Evolutionary conservation across 1,140 invertebrate genomes (phyloP).

Genomic region (Drosophila pseudoananassae): DNA sequence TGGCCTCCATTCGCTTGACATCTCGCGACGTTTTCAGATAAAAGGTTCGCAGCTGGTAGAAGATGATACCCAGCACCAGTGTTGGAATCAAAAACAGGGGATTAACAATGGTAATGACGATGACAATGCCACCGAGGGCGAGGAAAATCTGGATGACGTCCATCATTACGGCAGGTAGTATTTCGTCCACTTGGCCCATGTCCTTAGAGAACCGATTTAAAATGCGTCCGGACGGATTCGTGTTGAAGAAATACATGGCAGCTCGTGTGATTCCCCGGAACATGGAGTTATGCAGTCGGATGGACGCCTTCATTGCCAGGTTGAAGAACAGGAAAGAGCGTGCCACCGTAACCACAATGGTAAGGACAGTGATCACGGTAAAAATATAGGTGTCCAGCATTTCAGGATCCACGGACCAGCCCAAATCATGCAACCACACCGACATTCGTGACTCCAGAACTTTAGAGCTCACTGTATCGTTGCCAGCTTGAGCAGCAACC

Average conservation of each 20-base stretch:
- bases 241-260: slow-evolving; percentile 93
- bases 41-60: slow-evolving; percentile 90
- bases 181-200: slow-evolving; percentile 93
- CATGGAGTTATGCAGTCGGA: slow-evolving; percentile 91
- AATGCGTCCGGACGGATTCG: slow-evolving; percentile 90
- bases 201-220: slow-evolving; percentile 94
- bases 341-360: slow-evolving; percentile 86
- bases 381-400: slow-evolving; percentile 83
- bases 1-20: slow-evolving; percentile 94
- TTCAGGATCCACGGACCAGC: slow-evolving; percentile 63
- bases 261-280: slow-evolving; percentile 90
- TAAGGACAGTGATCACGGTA: slow-evolving; percentile 86
- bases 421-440: slow-evolving; percentile 47
- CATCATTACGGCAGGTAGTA: slow-evolving; percentile 90
- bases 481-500: slow-evolving; percentile 17
- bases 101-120: slow-evolving; percentile 91
- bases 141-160: slow-evolving; percentile 91
- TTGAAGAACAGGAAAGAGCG: slow-evolving; percentile 88
- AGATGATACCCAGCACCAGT: slow-evolving; percentile 88
- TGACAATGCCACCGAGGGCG: slow-evolving; percentile 89
- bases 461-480: slow-evolving; percentile 11
- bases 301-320: slow-evolving; percentile 90
- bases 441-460: slow-evolving; percentile 46
- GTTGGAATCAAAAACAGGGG: slow-evolving; percentile 90
- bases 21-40: slow-evolving; percentile 93